These are phyloP conservation scores for Aproaerema taeniolella DNA, from an alignment of 2,888 invertebrate species.

Conservation along the genomic window DNA sequence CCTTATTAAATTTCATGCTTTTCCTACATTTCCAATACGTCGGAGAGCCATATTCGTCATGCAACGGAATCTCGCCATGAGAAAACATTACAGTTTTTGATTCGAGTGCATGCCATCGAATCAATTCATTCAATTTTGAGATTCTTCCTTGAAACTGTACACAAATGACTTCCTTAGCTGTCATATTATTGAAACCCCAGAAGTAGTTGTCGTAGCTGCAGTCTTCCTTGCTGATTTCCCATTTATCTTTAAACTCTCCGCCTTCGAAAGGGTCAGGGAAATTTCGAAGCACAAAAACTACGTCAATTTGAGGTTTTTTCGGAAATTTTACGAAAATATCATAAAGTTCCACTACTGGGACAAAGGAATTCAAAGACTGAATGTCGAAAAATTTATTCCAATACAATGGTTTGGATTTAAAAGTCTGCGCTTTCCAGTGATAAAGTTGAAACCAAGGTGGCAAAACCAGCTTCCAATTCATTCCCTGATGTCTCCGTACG, in stretches of 20 bases:
- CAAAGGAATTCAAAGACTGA: conserved; percentile 85
- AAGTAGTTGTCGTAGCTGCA: conserved; percentile 67
- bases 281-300: conserved; percentile 89
- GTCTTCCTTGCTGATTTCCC: conserved; percentile 78
- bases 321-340: conserved; percentile 78
- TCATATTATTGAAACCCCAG: conserved; percentile 85
- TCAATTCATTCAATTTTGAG: conserved; percentile 78
- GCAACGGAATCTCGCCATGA: conserved; percentile 91
- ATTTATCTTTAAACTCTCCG: conserved; percentile 90
- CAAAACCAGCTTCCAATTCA: conserved; percentile 83
- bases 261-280: conserved; percentile 90
- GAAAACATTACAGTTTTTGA: conserved; percentile 81
- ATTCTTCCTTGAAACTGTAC: conserved; percentile 90
- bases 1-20: conserved; percentile 92
- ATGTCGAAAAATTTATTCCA: conserved; percentile 95
- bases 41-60: conserved; percentile 89
- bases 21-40: conserved; percentile 91
- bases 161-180: conserved; percentile 82
- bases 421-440: conserved; percentile 87
- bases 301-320: conserved; percentile 76
- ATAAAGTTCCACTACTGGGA: conserved; percentile 91
- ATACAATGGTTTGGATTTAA: conserved; percentile 78
- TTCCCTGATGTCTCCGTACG: conserved; percentile 71
- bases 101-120: conserved; percentile 51
- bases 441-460: conserved; percentile 95